phyloP scores from a whole-genome alignment of 2,888 invertebrate genomes.

The Trissonchulus latispiculum region DNA sequence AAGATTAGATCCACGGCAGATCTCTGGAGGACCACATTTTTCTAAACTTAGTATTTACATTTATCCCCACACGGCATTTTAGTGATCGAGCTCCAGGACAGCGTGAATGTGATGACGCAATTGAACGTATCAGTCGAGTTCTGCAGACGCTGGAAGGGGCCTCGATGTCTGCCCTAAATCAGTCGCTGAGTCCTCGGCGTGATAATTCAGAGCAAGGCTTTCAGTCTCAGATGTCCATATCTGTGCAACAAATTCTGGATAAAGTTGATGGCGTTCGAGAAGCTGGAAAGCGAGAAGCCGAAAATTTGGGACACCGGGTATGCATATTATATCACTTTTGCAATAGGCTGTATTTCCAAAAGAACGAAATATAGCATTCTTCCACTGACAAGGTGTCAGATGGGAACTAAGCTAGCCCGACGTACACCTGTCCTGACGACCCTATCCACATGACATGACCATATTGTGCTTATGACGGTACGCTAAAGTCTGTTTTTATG shows the following conservation, averaged over 20 bases:
- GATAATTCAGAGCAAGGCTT: slow-evolving; percentile 63
- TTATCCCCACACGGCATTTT: slow-evolving; percentile 23
- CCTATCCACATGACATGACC: not conserved
- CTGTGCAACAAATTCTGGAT: slow-evolving; percentile 68
- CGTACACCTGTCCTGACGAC: not conserved
- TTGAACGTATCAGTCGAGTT: slow-evolving; percentile 63
- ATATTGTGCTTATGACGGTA: not conserved
- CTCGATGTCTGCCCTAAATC: slow-evolving; percentile 73
- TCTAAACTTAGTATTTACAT: too few relatives aligned
- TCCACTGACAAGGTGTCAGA: too few relatives aligned
- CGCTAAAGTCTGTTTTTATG: too few relatives aligned
- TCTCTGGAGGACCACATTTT: too few relatives aligned
- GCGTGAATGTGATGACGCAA: slow-evolving; percentile 74
- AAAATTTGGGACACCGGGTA: slow-evolving; percentile 79
- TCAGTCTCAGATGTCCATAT: slow-evolving; percentile 66
- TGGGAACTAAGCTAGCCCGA: not conserved
- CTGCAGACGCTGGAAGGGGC: slow-evolving; percentile 74
- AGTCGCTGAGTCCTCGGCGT: slow-evolving; percentile 59
- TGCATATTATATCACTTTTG: too few relatives aligned
- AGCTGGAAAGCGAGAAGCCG: slow-evolving; percentile 80
- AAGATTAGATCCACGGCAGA: too few relatives aligned
- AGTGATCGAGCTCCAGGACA: slow-evolving; percentile 93
- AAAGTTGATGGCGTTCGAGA: slow-evolving; percentile 70
- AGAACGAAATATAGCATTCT: too few relatives aligned
- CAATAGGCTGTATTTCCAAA: too few relatives aligned